Conservation (phyloP, 2,797 vertebrate genomes). For the Euthynnus affinis region DNA sequence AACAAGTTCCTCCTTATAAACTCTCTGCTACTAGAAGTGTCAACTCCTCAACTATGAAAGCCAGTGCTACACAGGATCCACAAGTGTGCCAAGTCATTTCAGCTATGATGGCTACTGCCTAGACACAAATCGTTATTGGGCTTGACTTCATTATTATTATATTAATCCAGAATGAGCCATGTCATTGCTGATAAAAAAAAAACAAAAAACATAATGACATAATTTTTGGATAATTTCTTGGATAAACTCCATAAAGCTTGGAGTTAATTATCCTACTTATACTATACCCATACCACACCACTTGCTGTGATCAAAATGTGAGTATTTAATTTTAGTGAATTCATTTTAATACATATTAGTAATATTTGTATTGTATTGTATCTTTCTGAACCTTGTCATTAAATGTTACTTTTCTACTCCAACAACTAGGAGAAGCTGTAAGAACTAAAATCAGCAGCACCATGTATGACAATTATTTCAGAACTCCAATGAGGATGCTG, state of each 20-base stretch:
- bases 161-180: background rate
- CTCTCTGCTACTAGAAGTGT: no score
- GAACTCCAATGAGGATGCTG: background rate
- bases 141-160: background rate
- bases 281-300: background rate
- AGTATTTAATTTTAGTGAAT: background rate
- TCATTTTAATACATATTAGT: no score
- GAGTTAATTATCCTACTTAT: background rate
- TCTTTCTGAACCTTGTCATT: background rate
- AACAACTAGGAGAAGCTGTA: background rate
- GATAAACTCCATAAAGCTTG: no score
- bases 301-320: background rate
- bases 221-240: no score
- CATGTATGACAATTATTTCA: background rate
- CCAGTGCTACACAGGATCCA: background rate
- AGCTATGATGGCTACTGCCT: background rate
- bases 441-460: background rate
- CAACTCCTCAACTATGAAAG: background rate
- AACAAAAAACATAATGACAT: no score
- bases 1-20: background rate
- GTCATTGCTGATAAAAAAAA: background rate
- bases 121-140: background rate
- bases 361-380: background rate
- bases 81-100: background rate
- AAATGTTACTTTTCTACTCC: background rate